These are phyloP conservation scores for Troides helena DNA, from an alignment of 2,888 invertebrate species.

Conservation along the genomic window DNA sequence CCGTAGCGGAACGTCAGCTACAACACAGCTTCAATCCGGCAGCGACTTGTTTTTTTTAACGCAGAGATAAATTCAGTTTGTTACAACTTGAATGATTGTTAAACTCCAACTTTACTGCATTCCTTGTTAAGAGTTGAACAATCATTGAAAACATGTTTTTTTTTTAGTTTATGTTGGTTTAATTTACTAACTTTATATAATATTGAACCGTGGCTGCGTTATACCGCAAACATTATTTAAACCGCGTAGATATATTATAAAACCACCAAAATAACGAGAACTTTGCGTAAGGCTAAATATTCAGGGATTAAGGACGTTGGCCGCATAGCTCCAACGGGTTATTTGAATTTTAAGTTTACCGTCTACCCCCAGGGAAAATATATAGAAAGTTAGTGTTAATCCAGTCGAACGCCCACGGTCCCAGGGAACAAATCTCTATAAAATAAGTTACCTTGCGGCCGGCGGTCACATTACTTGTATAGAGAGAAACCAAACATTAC, in stretches of 20 bases:
- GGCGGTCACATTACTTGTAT: conserved; percentile 5
- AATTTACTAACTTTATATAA: not conserved
- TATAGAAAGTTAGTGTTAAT: conserved; percentile 16
- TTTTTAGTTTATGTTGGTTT: not conserved
- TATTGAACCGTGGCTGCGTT: not conserved
- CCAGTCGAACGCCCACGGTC: conserved; percentile 11
- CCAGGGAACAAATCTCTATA: conserved; percentile 11
- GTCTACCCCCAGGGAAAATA: conserved; percentile 17
- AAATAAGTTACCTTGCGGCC: conserved; percentile 12
- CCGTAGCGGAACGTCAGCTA: not conserved
- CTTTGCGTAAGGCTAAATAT: conserved; percentile 18
- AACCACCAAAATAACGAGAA: not conserved
- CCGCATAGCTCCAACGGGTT: conserved; percentile 13
- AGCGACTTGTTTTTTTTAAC: not conserved
- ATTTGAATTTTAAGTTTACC: conserved; percentile 24
- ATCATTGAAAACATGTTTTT: not conserved
- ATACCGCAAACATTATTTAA: not conserved
- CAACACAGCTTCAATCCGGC: not conserved
- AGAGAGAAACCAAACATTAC: not conserved
- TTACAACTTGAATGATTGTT: conserved; percentile 10
- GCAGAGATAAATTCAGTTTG: conserved; percentile 5
- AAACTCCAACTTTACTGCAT: conserved; percentile 11
- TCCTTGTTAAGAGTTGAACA: conserved; percentile 9
- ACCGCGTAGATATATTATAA: not conserved
- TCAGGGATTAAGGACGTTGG: conserved; percentile 13